Evolutionary conservation across 2,888 invertebrate species (phyloP).

Genomic region (Rhyacophila evoluta): DNA sequence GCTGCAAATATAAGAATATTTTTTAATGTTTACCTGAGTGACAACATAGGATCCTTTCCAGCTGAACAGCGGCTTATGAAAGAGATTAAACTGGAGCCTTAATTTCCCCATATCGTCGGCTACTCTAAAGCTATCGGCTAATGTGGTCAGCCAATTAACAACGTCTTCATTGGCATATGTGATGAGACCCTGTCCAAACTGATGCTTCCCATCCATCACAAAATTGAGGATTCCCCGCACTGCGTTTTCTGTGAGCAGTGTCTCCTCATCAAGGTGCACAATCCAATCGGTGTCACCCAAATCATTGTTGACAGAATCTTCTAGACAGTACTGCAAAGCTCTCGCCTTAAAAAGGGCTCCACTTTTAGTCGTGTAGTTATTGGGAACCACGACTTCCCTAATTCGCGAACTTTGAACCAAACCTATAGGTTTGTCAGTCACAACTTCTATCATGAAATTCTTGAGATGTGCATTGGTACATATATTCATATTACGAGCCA

Average conservation of each 20-base stretch:
- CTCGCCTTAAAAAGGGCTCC: constrained; percentile 95
- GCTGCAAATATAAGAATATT: no score
- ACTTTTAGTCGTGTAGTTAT: constrained; percentile 86
- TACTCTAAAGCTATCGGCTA: constrained; percentile 95
- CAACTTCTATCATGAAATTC: constrained; percentile 96
- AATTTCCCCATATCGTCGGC: constrained; percentile 98
- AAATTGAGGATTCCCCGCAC: constrained; percentile 93
- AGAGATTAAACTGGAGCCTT: constrained; percentile 90
- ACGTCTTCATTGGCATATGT: constrained; percentile 97
- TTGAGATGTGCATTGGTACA: constrained; percentile 92
- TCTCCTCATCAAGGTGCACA: constrained; percentile 98
- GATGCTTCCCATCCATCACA: constrained; percentile 92
- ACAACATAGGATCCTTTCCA: constrained; percentile 99
- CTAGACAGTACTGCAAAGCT: constrained; percentile 95
- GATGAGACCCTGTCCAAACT: constrained; percentile 95
- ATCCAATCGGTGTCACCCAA: constrained; percentile 93
- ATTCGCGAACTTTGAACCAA: constrained; percentile 83
- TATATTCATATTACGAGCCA: constrained; percentile 86
- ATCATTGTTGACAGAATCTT: constrained; percentile 86
- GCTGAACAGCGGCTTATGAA: constrained; percentile 95
- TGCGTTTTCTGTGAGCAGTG: constrained; percentile 91
- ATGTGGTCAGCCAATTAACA: constrained; percentile 96
- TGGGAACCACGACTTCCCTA: constrained; percentile 90
- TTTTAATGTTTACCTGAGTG: constrained; percentile 84
- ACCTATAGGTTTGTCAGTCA: constrained; percentile 89